Evolutionary conservation across 2,888 invertebrate species (phyloP).

Genomic region (Boloria selene): DNA sequence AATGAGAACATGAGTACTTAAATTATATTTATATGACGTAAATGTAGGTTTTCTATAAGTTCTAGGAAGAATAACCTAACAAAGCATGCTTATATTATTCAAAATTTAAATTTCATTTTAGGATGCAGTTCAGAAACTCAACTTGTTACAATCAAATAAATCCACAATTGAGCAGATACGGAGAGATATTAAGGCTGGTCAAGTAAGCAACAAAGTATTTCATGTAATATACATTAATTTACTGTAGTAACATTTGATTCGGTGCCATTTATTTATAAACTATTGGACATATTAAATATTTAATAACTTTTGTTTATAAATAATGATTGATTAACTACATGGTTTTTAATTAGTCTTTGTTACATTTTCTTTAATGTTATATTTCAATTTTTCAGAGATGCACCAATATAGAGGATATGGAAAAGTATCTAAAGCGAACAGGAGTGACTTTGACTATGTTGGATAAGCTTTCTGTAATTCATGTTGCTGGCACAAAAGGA

Average conservation of each 20-base stretch:
- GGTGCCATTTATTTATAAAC: neutral
- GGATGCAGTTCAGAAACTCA: conserved; percentile 87
- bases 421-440: conserved; percentile 83
- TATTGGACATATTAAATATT: too few relatives aligned
- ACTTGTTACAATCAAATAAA: conserved; percentile 88
- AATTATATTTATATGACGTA: too few relatives aligned
- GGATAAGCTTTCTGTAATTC: conserved; percentile 92
- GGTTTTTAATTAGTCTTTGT: too few relatives aligned
- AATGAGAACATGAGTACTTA: neutral
- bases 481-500: conserved; percentile 98
- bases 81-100: too few relatives aligned
- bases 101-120: conserved; percentile 55
- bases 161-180: conserved; percentile 79
- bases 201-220: conserved; percentile 54
- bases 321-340: too few relatives aligned
- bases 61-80: too few relatives aligned
- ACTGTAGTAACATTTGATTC: too few relatives aligned
- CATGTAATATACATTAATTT: neutral
- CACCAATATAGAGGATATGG: conserved; percentile 75
- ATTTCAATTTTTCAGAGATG: conserved; percentile 58
- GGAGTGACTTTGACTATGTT: conserved; percentile 85
- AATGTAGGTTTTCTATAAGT: too few relatives aligned
- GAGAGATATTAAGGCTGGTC: conserved; percentile 61
- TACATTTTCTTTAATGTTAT: neutral
- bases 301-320: too few relatives aligned